Percentiles rank a stretch among this genome's conserved stretches.
Evolutionary conservation across 1,140 invertebrate species (phyloP).

Genomic region (Portunus trituberculatus): DNA sequence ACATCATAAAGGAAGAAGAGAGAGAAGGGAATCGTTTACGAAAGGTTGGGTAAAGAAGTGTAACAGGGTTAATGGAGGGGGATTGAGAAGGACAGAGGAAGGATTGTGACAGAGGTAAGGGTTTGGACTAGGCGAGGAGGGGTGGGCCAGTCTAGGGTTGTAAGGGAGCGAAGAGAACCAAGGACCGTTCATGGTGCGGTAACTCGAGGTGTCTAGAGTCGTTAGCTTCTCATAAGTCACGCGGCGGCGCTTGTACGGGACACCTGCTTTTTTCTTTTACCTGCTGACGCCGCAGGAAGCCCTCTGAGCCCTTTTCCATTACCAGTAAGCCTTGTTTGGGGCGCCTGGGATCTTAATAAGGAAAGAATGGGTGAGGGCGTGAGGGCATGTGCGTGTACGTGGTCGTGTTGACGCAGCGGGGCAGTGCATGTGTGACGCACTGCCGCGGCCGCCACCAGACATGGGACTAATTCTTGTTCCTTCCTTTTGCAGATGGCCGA

Average conservation of each 20-base stretch:
- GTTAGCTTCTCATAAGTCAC: background rate
- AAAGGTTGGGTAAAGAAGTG: no score
- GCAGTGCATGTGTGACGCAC: background rate
- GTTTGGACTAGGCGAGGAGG: background rate
- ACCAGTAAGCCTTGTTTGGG: background rate
- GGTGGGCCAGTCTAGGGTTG: background rate
- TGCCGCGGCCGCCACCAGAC: background rate
- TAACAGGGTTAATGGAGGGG: background rate
- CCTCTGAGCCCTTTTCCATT: background rate
- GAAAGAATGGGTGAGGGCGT: background rate
- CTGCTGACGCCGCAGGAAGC: background rate
- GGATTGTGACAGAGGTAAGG: background rate
- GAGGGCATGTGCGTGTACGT: slow-evolving; percentile 6
- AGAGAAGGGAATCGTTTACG: no score
- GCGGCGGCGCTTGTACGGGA: background rate
- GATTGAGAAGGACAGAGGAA: background rate
- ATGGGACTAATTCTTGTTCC: background rate
- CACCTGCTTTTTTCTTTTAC: background rate
- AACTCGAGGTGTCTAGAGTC: background rate
- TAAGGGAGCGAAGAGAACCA: background rate
- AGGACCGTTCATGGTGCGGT: background rate
- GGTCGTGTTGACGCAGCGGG: background rate
- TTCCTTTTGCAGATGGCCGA: slow-evolving; percentile 54
- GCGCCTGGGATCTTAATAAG: background rate
- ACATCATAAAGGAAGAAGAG: no score